Percentiles rank a stretch among this genome's conserved stretches.
phyloP scores from a whole-genome alignment of 2,888 invertebrate genomes.

The Dendrolimus houi region DNA sequence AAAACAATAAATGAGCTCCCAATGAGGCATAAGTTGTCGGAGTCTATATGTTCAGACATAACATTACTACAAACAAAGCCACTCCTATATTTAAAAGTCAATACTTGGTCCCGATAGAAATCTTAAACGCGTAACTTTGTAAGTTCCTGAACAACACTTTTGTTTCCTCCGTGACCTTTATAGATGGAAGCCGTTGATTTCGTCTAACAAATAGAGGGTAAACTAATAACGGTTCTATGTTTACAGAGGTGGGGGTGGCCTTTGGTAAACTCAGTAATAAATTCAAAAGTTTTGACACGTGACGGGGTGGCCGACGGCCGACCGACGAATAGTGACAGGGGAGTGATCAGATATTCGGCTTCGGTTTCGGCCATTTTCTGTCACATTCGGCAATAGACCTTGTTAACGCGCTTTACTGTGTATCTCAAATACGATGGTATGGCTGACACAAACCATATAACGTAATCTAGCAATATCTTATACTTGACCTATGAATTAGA shows the following conservation, averaged over 20 bases:
- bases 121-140: background rate
- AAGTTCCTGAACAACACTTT: background rate
- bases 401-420: too few species aligned
- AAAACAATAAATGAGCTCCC: too few species aligned
- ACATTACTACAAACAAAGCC: too few species aligned
- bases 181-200: background rate
- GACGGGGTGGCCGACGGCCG: background rate
- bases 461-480: too few species aligned
- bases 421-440: too few species aligned
- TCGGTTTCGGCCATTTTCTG: background rate
- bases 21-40: too few species aligned
- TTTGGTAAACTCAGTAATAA: slow-evolving; percentile 3
- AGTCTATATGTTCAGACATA: too few species aligned
- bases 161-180: background rate
- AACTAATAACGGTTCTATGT: background rate
- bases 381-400: too few species aligned
- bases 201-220: background rate
- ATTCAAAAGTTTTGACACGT: slow-evolving; percentile 9
- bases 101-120: background rate
- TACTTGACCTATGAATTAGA: too few species aligned
- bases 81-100: too few species aligned
- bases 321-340: background rate
- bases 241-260: background rate
- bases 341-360: background rate
- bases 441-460: too few species aligned